Evolutionary conservation across 2,113 vertebrate species (phyloP).

Genomic region (Solea solea): DNA sequence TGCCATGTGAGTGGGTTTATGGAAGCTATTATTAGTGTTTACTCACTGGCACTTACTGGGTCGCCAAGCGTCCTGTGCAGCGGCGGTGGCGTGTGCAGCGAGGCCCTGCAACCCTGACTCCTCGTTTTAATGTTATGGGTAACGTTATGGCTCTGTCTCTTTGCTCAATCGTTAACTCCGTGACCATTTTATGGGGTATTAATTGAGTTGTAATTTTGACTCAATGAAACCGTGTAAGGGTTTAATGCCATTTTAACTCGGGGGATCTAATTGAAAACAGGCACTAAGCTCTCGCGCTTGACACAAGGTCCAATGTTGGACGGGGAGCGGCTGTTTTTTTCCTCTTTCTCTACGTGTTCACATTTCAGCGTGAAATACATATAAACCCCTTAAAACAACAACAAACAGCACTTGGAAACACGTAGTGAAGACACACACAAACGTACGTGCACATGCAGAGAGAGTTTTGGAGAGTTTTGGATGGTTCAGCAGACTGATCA

Average conservation of each 20-base stretch:
- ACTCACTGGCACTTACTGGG: slow-evolving; percentile 75
- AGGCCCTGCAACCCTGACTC: slow-evolving; percentile 67
- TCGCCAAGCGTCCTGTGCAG: slow-evolving; percentile 61
- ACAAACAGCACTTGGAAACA: too few species aligned
- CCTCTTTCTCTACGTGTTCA: slow-evolving; percentile 4
- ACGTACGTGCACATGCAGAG: background rate
- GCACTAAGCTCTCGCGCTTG: slow-evolving; percentile 38
- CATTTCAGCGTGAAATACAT: slow-evolving; percentile 4
- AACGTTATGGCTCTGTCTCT: slow-evolving; percentile 75
- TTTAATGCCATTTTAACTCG: slow-evolving; percentile 76
- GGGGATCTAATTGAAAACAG: slow-evolving; percentile 79
- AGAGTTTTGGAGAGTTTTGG: slow-evolving; percentile 49
- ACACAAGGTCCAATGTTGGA: slow-evolving; percentile 31
- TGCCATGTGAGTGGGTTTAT: slow-evolving; percentile 75
- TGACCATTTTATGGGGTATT: slow-evolving; percentile 81
- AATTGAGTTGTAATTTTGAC: slow-evolving; percentile 83
- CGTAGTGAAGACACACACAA: too few species aligned
- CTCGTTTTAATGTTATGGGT: slow-evolving; percentile 76
- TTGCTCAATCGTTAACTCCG: slow-evolving; percentile 78
- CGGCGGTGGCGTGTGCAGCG: slow-evolving; percentile 61
- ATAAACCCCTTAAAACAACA: background rate
- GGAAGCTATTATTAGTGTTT: slow-evolving; percentile 80
- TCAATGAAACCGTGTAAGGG: slow-evolving; percentile 76
- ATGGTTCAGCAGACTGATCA: slow-evolving; percentile 72
- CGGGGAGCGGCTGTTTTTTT: slow-evolving; percentile 9